These are phyloP conservation scores for Tautogolabrus adspersus DNA, from an alignment of 2,113 vertebrate genomes.

Conservation along the genomic window DNA sequence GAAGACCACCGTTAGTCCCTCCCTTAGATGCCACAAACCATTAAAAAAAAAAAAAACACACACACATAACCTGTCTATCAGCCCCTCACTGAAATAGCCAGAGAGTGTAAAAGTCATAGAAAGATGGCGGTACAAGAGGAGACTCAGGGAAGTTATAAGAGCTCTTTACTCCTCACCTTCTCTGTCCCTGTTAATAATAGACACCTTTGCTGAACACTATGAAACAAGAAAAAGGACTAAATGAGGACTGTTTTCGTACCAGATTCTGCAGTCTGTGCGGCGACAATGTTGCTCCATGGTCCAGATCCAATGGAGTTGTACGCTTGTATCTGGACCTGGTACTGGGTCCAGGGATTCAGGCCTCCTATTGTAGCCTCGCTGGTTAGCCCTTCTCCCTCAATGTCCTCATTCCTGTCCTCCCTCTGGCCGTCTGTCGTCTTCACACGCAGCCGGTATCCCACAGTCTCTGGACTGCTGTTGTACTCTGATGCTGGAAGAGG, in stretches of 20 bases:
- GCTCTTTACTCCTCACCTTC: conserved; percentile 48
- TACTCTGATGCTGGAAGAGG: conserved; percentile 89
- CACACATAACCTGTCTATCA: conserved; percentile 41
- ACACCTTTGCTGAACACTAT: conserved; percentile 31
- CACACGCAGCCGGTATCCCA: conserved; percentile 89
- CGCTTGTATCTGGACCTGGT: conserved; percentile 92
- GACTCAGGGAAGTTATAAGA: background rate
- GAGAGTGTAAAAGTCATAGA: conserved; percentile 37
- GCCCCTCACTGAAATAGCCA: conserved; percentile 34
- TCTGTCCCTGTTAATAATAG: conserved; percentile 16
- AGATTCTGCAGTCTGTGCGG: conserved; percentile 89
- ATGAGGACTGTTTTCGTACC: conserved; percentile 78
- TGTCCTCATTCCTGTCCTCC: conserved; percentile 67
- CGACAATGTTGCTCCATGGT: conserved; percentile 89
- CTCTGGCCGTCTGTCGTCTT: conserved; percentile 81
- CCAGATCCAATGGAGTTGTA: conserved; percentile 94
- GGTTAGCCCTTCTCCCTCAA: conserved; percentile 75
- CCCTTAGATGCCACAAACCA: too few relatives aligned
- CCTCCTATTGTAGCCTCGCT: conserved; percentile 87
- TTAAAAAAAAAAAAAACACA: too few relatives aligned
- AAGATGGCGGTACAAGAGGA: conserved; percentile 23
- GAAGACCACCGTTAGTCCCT: too few relatives aligned
- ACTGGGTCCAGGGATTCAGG: conserved; percentile 92
- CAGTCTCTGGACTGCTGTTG: conserved; percentile 91
- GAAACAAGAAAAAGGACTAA: conserved; percentile 31